Evolutionary conservation across 2,113 vertebrate genomes (phyloP).

Genomic region (Lagenorhynchus albirostris): DNA sequence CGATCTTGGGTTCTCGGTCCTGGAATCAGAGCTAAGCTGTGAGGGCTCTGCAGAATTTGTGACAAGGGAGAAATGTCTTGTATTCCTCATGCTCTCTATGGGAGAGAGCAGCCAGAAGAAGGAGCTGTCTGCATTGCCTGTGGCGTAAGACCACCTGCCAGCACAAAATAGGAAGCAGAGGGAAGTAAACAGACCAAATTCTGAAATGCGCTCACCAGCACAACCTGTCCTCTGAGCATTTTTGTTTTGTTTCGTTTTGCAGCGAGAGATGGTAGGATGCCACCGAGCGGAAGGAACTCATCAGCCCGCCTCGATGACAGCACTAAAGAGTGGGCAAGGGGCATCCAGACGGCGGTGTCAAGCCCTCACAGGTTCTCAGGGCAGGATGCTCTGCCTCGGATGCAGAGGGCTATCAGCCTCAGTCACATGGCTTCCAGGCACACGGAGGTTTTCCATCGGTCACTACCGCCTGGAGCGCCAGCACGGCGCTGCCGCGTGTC

Average conservation of each 20-base stretch:
- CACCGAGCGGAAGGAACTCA: conserved; percentile 50
- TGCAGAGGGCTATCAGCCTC: background rate
- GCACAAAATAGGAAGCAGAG: conserved; percentile 53
- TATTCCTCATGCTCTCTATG: conserved; percentile 10
- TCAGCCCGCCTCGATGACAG: background rate
- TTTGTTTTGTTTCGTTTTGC: background rate
- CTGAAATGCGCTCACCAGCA: conserved; percentile 28
- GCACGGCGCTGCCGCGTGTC: no score
- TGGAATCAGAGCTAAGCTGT: background rate
- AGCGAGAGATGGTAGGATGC: background rate
- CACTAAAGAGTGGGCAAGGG: background rate
- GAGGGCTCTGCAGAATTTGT: background rate
- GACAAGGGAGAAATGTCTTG: background rate
- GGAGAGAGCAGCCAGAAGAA: conserved; percentile 44
- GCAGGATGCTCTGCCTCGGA: background rate
- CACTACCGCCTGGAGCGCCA: no score
- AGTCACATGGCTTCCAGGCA: background rate
- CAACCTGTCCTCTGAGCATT: conserved; percentile 55
- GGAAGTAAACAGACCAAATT: conserved; percentile 63
- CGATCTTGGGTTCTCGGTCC: rapidly evolving
- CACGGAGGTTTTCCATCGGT: background rate
- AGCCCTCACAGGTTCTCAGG: background rate
- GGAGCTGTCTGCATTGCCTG: conserved; percentile 23
- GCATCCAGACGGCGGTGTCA: background rate
- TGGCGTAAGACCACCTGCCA: conserved; percentile 47